phyloP scores from a whole-genome alignment of 1,140 invertebrate genomes.

The Goniozus legneri region DNA sequence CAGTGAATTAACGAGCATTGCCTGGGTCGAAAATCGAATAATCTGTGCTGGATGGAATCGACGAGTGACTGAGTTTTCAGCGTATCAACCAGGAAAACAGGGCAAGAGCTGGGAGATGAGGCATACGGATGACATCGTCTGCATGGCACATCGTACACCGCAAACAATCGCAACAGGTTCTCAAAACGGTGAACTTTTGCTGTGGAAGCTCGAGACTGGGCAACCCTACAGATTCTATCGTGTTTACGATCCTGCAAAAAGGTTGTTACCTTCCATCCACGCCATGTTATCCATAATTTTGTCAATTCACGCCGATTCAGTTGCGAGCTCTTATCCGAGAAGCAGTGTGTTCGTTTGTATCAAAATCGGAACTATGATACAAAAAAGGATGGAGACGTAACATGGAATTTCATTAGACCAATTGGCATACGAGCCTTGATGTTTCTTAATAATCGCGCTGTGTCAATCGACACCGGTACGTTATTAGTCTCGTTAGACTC shows the following conservation, averaged over 20 bases:
- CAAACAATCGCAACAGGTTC: conserved; percentile 65
- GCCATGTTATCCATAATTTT: conserved; percentile 2
- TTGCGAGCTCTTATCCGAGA: too few species aligned
- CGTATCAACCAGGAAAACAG: conserved; percentile 44
- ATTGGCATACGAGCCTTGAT: conserved; percentile 57
- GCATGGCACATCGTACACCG: conserved; percentile 59
- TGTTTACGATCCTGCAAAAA: conserved; percentile 29
- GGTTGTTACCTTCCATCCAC: conserved; percentile 14
- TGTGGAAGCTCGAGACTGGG: conserved; percentile 74
- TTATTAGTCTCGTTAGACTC: conserved; percentile 65
- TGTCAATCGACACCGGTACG: conserved; percentile 57
- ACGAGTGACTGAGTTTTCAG: conserved; percentile 66
- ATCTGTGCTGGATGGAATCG: conserved; percentile 70
- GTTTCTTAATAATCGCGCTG: conserved; percentile 55
- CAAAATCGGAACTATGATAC: too few species aligned
- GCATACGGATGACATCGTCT: conserved; percentile 73
- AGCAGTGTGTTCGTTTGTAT: too few species aligned
- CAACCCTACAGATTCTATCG: conserved; percentile 57
- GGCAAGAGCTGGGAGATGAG: conserved; percentile 61
- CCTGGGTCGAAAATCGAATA: conserved; percentile 55
- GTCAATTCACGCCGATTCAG: too few species aligned
- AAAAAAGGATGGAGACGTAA: too few species aligned
- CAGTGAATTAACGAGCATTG: conserved; percentile 42
- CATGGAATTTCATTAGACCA: conserved; percentile 14
- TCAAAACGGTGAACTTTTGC: conserved; percentile 72